Conservation (phyloP, 2,888 invertebrate species). For the Oligia strigilis region DNA sequence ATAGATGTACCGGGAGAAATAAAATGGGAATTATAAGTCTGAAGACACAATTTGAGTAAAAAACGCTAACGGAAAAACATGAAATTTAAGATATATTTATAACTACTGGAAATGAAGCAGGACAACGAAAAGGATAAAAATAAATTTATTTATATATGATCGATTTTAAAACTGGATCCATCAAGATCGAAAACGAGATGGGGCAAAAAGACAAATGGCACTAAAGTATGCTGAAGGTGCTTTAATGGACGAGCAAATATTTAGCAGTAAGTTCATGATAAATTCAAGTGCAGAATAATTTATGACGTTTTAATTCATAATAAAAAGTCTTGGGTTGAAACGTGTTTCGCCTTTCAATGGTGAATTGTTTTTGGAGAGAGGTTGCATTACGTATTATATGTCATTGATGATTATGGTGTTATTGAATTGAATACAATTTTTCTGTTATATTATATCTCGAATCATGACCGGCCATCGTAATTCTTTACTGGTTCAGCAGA, state of each 20-base stretch:
- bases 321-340: constrained; percentile 68
- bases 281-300: constrained; percentile 78
- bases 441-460: not conserved
- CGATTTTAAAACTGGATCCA: constrained; percentile 58
- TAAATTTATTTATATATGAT: constrained; percentile 46
- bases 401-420: constrained; percentile 28
- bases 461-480: not conserved
- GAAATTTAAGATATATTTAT: constrained; percentile 21
- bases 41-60: constrained; percentile 13
- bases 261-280: constrained; percentile 71
- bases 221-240: constrained; percentile 71
- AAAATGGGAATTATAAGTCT: constrained; percentile 31
- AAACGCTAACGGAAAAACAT: constrained; percentile 25
- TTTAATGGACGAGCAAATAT: constrained; percentile 70
- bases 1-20: constrained; percentile 26
- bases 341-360: constrained; percentile 66
- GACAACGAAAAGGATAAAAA: constrained; percentile 1
- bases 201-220: constrained; percentile 68
- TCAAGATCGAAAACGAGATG: constrained; percentile 41
- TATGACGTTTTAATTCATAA: constrained; percentile 80
- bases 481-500: not conserved
- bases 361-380: constrained; percentile 38
- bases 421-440: constrained; percentile 10
- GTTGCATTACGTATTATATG: constrained; percentile 29
- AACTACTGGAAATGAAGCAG: constrained; percentile 12